Percentiles rank a stretch among this genome's conserved stretches.
phyloP scores from a whole-genome alignment of 2,888 invertebrate species.

The Rotaria sp. region DNA sequence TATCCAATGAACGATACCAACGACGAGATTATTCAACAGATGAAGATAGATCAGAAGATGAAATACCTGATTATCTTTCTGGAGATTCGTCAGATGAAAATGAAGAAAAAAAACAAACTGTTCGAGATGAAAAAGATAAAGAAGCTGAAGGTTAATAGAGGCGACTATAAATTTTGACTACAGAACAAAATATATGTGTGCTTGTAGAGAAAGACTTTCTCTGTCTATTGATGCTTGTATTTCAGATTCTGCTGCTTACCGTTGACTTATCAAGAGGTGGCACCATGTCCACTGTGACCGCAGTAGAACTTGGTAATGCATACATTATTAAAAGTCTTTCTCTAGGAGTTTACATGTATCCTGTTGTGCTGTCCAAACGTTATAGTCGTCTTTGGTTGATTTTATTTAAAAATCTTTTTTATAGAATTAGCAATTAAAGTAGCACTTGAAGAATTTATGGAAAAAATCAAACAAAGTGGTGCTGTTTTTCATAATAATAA shows the following conservation, averaged over 20 bases:
- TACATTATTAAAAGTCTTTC: too few species aligned
- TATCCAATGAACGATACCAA: not conserved
- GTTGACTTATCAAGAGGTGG: too few species aligned
- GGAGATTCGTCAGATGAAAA: conserved; percentile 6
- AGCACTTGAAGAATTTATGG: conserved; percentile 9
- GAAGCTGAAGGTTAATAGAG: not conserved
- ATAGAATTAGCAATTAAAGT: conserved; percentile 7
- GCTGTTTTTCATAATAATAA: not conserved
- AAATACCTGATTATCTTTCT: conserved; percentile 14
- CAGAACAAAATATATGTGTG: too few species aligned
- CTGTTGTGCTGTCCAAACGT: too few species aligned
- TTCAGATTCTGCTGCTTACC: too few species aligned
- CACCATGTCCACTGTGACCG: too few species aligned
- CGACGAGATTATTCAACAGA: not conserved
- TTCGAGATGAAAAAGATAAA: conserved; percentile 5
- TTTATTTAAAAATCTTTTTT: not conserved
- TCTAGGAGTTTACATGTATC: too few species aligned
- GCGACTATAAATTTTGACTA: too few species aligned
- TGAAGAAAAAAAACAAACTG: not conserved
- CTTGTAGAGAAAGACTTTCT: too few species aligned
- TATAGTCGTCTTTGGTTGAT: too few species aligned
- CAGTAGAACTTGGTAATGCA: too few species aligned
- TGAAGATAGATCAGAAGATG: not conserved
- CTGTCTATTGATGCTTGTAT: too few species aligned
- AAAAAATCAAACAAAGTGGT: conserved; percentile 22